These are phyloP conservation scores for Fringilla coelebs DNA, from an alignment of 2,797 vertebrate species.

Conservation along the genomic window DNA sequence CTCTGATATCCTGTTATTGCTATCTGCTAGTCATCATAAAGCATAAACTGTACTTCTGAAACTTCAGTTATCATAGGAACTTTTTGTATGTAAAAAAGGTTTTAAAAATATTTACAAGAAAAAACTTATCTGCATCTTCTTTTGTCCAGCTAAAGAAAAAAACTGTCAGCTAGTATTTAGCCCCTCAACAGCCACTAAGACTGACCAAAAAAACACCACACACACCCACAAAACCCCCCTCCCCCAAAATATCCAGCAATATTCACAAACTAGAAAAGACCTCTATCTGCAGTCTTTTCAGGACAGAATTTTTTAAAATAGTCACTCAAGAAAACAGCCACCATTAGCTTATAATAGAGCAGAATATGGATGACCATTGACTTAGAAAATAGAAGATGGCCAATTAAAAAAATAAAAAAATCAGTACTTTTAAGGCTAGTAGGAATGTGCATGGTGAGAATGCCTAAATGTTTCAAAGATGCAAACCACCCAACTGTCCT, in stretches of 20 bases:
- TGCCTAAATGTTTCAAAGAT: not conserved
- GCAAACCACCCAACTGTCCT: not conserved
- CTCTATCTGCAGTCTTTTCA: not conserved
- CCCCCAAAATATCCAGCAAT: not conserved
- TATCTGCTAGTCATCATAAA: not conserved
- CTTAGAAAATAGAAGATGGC: not conserved
- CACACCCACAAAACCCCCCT: not conserved
- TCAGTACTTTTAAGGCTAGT: not conserved
- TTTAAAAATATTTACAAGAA: not conserved
- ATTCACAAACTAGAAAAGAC: not conserved
- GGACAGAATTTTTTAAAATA: not conserved
- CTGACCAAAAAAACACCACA: not conserved
- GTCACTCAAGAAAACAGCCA: not conserved
- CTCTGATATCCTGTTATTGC: not conserved
- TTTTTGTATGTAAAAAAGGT: not conserved
- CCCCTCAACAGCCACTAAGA: not conserved
- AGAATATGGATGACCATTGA: not conserved
- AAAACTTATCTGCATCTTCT: not conserved
- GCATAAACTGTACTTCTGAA: not conserved
- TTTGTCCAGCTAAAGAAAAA: not conserved
- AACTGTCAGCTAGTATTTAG: not conserved
- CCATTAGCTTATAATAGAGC: not conserved
- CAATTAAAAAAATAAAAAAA: not conserved
- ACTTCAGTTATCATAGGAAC: not conserved
- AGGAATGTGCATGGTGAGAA: not conserved